phyloP scores from a whole-genome alignment of 2,113 vertebrate genomes.

The Cettia cetti region DNA sequence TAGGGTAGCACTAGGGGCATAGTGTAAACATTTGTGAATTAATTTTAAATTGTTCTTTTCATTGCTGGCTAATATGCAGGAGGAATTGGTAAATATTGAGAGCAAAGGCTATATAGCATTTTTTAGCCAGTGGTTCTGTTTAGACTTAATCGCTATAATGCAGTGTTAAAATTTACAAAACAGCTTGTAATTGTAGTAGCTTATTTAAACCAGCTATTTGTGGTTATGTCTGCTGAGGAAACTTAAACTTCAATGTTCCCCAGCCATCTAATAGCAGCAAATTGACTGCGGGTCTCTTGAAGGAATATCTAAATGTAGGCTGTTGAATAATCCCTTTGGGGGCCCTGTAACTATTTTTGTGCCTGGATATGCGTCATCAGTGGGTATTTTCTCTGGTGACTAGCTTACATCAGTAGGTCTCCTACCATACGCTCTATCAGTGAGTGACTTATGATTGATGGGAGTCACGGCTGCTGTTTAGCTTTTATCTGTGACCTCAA shows the following conservation, averaged over 20 bases:
- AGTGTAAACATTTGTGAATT: neutral
- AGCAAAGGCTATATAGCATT: neutral
- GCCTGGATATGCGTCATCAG: conserved; percentile 99
- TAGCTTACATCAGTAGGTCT: conserved; percentile 98
- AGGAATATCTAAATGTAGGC: conserved; percentile 91
- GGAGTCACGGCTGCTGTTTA: conserved; percentile 81
- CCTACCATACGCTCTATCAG: conserved; percentile 91
- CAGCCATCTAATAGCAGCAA: conserved; percentile 63
- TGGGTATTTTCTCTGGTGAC: conserved; percentile 99
- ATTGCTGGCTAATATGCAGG: neutral
- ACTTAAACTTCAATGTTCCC: conserved; percentile 72
- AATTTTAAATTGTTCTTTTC: conserved; percentile 5
- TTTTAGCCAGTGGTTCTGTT: conserved; percentile 42
- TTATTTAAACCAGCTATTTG: conserved; percentile 74
- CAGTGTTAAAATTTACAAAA: conserved; percentile 65
- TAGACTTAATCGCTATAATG: conserved; percentile 43
- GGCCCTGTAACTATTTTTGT: conserved; percentile 98
- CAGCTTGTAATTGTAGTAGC: conserved; percentile 61
- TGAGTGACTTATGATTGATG: conserved; percentile 89
- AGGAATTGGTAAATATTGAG: neutral
- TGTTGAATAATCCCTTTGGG: conserved; percentile 89
- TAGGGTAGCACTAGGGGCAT: neutral
- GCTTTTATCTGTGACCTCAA: conserved; percentile 79
- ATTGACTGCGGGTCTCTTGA: conserved; percentile 79
- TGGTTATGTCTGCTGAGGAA: conserved; percentile 73